A percentile compares a stretch with the other conserved stretches of the same genome.
Conservation (phyloP, 2,888 invertebrate species). For the Lysandra coridon region DNA sequence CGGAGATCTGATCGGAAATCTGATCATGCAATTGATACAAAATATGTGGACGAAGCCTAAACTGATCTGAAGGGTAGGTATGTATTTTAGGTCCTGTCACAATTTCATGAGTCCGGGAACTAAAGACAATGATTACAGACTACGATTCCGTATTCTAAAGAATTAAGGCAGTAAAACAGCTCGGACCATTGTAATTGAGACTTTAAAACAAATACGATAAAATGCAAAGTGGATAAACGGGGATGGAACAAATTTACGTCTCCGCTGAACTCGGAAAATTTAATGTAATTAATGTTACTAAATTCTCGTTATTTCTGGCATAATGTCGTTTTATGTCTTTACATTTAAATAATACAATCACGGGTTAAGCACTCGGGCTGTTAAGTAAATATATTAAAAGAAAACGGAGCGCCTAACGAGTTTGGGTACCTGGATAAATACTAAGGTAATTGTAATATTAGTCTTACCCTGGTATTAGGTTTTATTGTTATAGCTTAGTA, state of each 20-base stretch:
- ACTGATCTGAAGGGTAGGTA: not conserved
- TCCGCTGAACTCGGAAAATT: constrained; percentile 53
- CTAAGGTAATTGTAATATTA: not conserved
- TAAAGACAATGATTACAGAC: not conserved
- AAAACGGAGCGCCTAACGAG: not conserved
- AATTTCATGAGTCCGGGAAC: not conserved
- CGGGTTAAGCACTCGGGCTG: constrained; percentile 42
- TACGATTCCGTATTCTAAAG: not conserved
- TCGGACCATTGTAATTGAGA: not conserved
- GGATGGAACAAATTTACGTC: constrained; percentile 57
- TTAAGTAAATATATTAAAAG: not conserved
- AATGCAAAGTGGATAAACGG: constrained; percentile 40
- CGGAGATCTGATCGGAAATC: too few species aligned
- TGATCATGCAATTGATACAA: too few species aligned
- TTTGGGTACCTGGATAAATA: not conserved
- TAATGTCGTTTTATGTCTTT: constrained; percentile 56
- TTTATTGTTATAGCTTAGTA: not conserved
- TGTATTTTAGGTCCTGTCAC: not conserved
- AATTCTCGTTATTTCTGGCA: constrained; percentile 58
- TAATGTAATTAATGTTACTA: constrained; percentile 64
- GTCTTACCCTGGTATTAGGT: not conserved
- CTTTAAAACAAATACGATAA: constrained; percentile 22
- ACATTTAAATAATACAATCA: constrained; percentile 54
- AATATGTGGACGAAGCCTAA: not conserved
- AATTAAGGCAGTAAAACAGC: not conserved